Base-by-base conservation (phyloP, 1,140 invertebrate genomes). In the Tetraneura akinire region DNA sequence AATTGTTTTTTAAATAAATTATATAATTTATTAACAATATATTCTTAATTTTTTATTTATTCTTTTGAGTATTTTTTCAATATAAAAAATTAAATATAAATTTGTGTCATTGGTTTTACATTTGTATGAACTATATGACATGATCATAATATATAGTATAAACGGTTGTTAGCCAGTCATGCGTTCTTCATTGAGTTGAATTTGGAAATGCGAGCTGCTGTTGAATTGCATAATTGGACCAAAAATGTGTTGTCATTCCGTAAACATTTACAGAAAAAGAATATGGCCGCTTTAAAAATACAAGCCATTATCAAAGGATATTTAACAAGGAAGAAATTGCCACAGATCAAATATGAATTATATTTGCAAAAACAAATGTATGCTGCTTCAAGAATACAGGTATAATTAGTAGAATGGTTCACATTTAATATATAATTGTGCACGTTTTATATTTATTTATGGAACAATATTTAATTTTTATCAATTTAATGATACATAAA, bases 221-320 rank as follows among this genome's bases (percentile, higher is more conserved):
- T 51, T 51, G 23, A 51, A 14, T 71, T 71, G n/a, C 45, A 51
- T 51, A 51, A 29, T 71, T 71, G 68, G 68, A 51, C 23, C 45
- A 71, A 16, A 51, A 49, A 51, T 11, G 47, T 51, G 0, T 29
- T 51, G 68, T 51, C 32, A 16, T 51, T 18, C 10, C 68, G 68
- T 71, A 26, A 71, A 71, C 53, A 18, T 45, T 78, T 78, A 45
- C 74, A 78, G 74, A 78, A 78, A 13, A 1, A 78, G 10, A 78
- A 78, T 62, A 4, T 47, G 9, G 74, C 74, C 0, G 74, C 74
- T 10, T 16, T 13, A 18, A 78, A 18, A 78, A 62, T 78, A n/a
- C 74, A 78, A 45, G 74, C 74, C 23, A 3, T 23, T n/a, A 8
- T 62, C 0, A 23, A 21, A 26, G 74, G 74, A 29, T 78, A 23